Evolutionary conservation across 1,140 invertebrate species (phyloP).

Genomic region (Phthorimaea operculella): DNA sequence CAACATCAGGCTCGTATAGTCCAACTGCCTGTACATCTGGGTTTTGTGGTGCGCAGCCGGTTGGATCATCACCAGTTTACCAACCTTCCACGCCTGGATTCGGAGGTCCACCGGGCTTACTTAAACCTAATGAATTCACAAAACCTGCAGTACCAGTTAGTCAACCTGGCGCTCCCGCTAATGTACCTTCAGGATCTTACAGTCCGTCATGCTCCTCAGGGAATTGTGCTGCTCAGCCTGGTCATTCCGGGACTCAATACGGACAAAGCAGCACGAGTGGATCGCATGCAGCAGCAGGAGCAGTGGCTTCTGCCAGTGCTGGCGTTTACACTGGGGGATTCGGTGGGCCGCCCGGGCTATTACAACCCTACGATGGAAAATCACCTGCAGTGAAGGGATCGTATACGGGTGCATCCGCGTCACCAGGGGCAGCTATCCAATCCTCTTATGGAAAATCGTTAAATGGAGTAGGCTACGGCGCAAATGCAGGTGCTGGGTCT

Average conservation of each 20-base stretch:
- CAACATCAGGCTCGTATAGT: conserved; percentile 4
- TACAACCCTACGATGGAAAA: conserved; percentile 41
- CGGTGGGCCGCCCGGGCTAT: conserved; percentile 50
- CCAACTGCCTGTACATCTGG: conserved; percentile 7
- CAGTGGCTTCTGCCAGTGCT: conserved; percentile 34
- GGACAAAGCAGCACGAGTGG: background rate
- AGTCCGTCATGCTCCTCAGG: conserved; percentile 10
- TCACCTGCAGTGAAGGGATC: background rate
- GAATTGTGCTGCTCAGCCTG: conserved; percentile 5
- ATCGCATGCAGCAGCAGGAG: conserved; percentile 13
- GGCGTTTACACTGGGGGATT: conserved; percentile 48
- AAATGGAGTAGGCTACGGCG: conserved; percentile 5
- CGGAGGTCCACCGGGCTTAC: conserved; percentile 21
- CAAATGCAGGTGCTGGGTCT: conserved; percentile 13
- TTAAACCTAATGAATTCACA: conserved; percentile 32
- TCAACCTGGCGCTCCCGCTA: background rate
- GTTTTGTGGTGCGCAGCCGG: conserved; percentile 5
- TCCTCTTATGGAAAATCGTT: conserved; percentile 5
- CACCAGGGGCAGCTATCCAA: conserved; percentile 2
- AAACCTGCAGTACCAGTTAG: conserved; percentile 4
- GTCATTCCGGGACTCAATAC: conserved; percentile 4
- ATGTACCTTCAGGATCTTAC: conserved; percentile 1
- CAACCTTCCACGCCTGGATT: conserved; percentile 10
- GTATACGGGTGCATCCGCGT: background rate
- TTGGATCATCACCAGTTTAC: background rate